Evolutionary conservation across 2,113 vertebrate genomes (phyloP).

Genomic region (Strix aluco): DNA sequence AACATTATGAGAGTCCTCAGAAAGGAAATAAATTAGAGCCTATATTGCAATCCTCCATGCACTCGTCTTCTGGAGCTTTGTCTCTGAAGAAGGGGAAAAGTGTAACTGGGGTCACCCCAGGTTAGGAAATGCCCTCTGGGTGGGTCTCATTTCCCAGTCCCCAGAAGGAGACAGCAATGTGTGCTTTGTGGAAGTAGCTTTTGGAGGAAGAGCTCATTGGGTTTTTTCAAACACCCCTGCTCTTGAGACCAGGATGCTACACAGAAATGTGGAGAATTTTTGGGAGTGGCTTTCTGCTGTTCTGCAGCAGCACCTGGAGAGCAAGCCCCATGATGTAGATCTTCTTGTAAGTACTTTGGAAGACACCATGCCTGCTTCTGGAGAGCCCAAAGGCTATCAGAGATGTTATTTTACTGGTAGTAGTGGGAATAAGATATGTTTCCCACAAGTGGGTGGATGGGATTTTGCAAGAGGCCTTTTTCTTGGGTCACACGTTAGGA

Average conservation of each 20-base stretch:
- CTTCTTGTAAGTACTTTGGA: neutral
- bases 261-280: neutral
- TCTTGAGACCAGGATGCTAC: neutral
- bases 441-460: neutral
- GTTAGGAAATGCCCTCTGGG: neutral
- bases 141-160: neutral
- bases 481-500: neutral
- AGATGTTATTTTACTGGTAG: neutral
- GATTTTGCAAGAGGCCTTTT: neutral
- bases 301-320: neutral
- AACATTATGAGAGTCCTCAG: neutral
- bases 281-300: neutral
- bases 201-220: rapidly evolving
- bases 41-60: rapidly evolving
- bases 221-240: neutral
- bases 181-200: neutral
- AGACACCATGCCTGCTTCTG: neutral
- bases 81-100: neutral
- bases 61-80: neutral
- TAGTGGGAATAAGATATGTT: neutral
- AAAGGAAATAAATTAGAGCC: neutral
- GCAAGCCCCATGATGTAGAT: neutral
- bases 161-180: neutral
- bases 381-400: neutral
- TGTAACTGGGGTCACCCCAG: neutral